Evolutionary conservation across 1,140 invertebrate species (phyloP), one percentile per base, ranked within the genome.

Genomic region (Acyrthosiphon pisum): DNA sequence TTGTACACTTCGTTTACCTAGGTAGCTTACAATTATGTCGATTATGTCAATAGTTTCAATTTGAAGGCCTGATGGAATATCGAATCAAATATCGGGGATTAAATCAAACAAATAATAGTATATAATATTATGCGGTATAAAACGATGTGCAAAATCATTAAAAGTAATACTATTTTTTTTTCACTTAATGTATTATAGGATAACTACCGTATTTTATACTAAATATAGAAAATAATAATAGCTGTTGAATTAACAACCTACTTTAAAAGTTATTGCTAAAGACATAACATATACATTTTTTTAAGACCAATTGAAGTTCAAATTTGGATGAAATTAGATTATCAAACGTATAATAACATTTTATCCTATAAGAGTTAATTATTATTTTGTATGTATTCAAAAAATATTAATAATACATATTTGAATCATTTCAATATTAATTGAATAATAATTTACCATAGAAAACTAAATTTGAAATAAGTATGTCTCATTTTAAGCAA

Each of bases 21-120:
- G 41, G 41, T 41, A 76, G 60, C n/a, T 76, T 76, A 76, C 60
- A 76, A 76, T 76, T 76, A 76, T n/a, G 60, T 68, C 60, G 60
- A 68, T 68, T 68, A 68, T 76, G 60, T 76, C 60, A 76, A 76
- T 76, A 76, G 60, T 76, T 76, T 76, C 60, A 76, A 76, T 76
- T 76, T 76, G n/a, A 35, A n/a, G 30, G 1, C 30, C 30, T 76
- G 60, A 76, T 76, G 60, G 60, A 35, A 76, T 76, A 76, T 76
- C 14, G 14, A 76, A 76, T 76, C 60, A 76, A 76, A 18, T 76
- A 76, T 35, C 30, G 18, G 14, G 30, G 60, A 76, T 76, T 76
- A 76, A 76, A n/a, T 76, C 30, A 76, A 76, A 76, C 60, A n/a
- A 18, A 76, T n/a, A 30, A 30, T 30, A 1, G 60, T 68, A n/a